Evolutionary conservation across 2,888 invertebrate species (phyloP), one percentile per base, ranked within the genome.

Genomic region (Yponomeuta evonymella): DNA sequence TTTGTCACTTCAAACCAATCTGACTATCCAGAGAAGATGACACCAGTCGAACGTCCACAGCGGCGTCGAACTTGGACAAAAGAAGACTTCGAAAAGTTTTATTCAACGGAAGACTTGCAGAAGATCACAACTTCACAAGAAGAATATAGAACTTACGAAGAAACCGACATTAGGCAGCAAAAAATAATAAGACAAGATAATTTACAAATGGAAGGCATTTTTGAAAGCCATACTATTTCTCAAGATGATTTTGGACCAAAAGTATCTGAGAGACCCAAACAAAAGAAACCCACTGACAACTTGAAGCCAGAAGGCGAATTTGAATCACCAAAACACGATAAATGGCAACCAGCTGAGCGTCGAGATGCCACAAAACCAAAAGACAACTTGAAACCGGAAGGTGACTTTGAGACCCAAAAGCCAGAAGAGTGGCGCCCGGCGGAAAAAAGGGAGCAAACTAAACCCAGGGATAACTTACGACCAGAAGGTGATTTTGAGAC

Each of bases 11-110:
- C 95, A 0, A 93, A 94, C 72, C 93, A 94, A 76, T 88, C 93
- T 71, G 95, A 95, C 73, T 95, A 92, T 74, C 93, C 94, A 1
- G 93, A 94, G 78, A 95, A 95, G 79, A 84, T 84, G 29, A 85
- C 92, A 10, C 88, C 91, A 23, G 83, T 94, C n/a, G 93, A 94
- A 77, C 93, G 94, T 72, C 94, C 94, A 29, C 90, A 89, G 74
- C 92, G 95, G 72, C 92, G 95, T 75, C 91, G 95, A 69, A 95
- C 95, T 0, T 95, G 95, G 94, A 95, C 95, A 0, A 95, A 95
- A 79, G 95, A 95, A 83, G 95, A 95, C 77, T 93, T 94, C 30
- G 95, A 96, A 74, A 95, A 95, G 79, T 94, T 95, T 75, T 94
- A 94, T 78, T 93, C 94, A 0, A 94, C 93, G 2, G 90, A 94